Conservation (phyloP, 2,113 vertebrate species). For the Perca fluviatilis region DNA sequence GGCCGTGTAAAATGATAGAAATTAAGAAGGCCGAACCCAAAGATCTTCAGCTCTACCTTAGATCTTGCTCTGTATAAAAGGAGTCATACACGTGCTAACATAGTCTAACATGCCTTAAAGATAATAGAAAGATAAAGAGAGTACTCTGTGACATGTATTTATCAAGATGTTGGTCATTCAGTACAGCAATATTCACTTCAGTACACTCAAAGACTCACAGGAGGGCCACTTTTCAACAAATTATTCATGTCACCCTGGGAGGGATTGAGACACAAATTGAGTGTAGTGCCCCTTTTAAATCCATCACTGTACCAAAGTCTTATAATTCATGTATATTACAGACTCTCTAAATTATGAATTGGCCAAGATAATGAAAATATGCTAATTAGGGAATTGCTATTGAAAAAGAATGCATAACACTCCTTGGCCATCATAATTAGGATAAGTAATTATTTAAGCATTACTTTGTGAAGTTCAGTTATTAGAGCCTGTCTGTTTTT, state of each 20-base stretch:
- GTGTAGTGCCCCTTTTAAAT: slow-evolving; percentile 83
- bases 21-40: no score
- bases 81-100: neutral
- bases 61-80: neutral
- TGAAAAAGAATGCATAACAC: slow-evolving; percentile 88
- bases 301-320: slow-evolving; percentile 80
- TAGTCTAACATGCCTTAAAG: neutral
- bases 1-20: no score
- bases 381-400: slow-evolving; percentile 89
- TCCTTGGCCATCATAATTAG: slow-evolving; percentile 89
- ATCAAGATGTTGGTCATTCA: slow-evolving; percentile 28
- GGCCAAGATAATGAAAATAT: slow-evolving; percentile 92
- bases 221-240: slow-evolving; percentile 66
- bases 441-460: slow-evolving; percentile 90
- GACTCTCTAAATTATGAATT: slow-evolving; percentile 90
- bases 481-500: slow-evolving; percentile 78
- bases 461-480: slow-evolving; percentile 88
- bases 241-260: slow-evolving; percentile 82
- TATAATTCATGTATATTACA: slow-evolving; percentile 87
- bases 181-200: slow-evolving; percentile 30
- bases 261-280: slow-evolving; percentile 82
- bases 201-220: slow-evolving; percentile 28
- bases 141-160: neutral
- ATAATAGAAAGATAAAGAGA: neutral
- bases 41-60: no score